Conservation (phyloP, 2,797 vertebrate species). For the Lacerta bilineata region DNA sequence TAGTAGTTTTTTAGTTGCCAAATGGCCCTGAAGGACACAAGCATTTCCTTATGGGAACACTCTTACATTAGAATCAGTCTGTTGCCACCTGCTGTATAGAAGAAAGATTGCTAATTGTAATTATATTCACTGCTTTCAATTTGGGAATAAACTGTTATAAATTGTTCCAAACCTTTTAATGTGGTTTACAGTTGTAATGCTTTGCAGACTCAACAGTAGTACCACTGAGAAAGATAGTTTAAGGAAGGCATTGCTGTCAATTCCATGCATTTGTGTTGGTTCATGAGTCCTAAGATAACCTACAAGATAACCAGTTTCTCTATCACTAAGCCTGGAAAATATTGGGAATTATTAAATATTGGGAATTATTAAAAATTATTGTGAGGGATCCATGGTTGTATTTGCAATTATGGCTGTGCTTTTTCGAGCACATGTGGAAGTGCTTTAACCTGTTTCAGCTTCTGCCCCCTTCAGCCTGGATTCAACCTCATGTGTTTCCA, state of each 20-base stretch:
- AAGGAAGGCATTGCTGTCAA: neutral
- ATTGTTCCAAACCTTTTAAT: neutral
- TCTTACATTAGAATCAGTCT: neutral
- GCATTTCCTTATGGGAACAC: constrained; percentile 1
- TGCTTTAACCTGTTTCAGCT: no score
- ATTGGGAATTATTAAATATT: neutral
- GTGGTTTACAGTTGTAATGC: neutral
- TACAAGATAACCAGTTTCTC: neutral
- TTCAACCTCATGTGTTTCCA: no score
- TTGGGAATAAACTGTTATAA: neutral
- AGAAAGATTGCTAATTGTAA: constrained; percentile 19
- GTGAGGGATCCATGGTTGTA: no score
- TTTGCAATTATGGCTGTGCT: no score
- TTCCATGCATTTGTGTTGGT: neutral
- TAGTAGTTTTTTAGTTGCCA: constrained; percentile 17
- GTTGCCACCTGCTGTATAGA: constrained; percentile 2
- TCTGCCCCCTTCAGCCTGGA: no score
- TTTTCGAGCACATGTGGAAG: no score
- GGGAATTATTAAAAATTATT: neutral
- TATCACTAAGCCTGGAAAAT: neutral
- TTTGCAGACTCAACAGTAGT: neutral
- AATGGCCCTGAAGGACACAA: constrained; percentile 15
- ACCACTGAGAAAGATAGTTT: neutral
- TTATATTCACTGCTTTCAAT: constrained; percentile 25
- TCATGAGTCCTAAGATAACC: neutral